Percentiles rank a stretch among this genome's conserved stretches.
phyloP scores from a whole-genome alignment of 1,140 invertebrate genomes.

The Goniozus legneri region DNA sequence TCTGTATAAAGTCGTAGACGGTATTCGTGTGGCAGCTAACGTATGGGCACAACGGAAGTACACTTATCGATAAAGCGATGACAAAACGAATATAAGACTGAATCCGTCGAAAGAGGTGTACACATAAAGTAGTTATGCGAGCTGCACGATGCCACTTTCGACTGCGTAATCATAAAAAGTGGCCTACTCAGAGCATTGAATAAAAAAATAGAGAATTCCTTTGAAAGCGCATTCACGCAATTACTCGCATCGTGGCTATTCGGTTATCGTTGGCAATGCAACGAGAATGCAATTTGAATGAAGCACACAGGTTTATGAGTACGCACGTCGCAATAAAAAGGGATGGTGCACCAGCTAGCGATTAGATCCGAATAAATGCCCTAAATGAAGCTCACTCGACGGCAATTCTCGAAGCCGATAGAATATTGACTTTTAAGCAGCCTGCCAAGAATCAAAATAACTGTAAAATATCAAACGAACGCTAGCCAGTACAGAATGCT shows the following conservation, averaged over 20 bases:
- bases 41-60: constrained; percentile 36
- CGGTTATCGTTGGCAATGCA: too few species aligned
- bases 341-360: constrained; percentile 37
- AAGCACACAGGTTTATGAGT: constrained; percentile 20
- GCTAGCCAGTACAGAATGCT: constrained; percentile 40
- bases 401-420: constrained; percentile 27
- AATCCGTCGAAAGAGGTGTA: constrained; percentile 36
- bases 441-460: constrained; percentile 40
- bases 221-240: too few species aligned
- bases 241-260: too few species aligned
- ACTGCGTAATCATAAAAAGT: constrained; percentile 26
- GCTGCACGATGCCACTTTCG: constrained; percentile 18
- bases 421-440: constrained; percentile 27
- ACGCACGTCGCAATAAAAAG: constrained; percentile 19
- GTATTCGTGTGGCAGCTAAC: constrained; percentile 21
- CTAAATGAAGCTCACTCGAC: constrained; percentile 35
- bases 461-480: constrained; percentile 29
- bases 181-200: too few species aligned
- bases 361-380: constrained; percentile 37
- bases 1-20: constrained; percentile 26
- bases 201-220: too few species aligned
- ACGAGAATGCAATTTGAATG: too few species aligned
- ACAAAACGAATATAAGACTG: constrained; percentile 48
- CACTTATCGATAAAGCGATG: constrained; percentile 27
- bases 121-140: constrained; percentile 14